Percentiles rank a stretch among this genome's conserved stretches.
phyloP scores from a whole-genome alignment of 2,888 invertebrate genomes.

The Drosophila austrosaltans region DNA sequence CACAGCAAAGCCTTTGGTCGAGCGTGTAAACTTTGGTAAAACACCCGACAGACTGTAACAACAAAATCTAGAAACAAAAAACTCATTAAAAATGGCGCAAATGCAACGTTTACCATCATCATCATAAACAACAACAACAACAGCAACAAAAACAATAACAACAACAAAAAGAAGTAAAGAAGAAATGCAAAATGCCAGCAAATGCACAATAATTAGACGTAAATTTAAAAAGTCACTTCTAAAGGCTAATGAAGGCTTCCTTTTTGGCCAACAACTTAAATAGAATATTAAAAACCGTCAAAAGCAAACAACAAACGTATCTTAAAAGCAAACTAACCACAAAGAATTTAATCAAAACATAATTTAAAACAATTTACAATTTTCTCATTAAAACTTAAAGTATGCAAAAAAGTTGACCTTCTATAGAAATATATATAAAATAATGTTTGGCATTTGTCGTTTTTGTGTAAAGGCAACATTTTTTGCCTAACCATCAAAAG shows the following conservation, averaged over 20 bases:
- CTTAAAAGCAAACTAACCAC: too few relatives aligned
- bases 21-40: slow-evolving; percentile 59
- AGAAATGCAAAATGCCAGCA: slow-evolving; percentile 42
- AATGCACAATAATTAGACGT: slow-evolving; percentile 71
- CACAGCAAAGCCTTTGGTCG: slow-evolving; percentile 44
- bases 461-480: too few relatives aligned
- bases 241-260: slow-evolving; percentile 46
- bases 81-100: slow-evolving; percentile 72
- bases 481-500: too few relatives aligned
- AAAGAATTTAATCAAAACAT: too few relatives aligned
- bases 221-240: slow-evolving; percentile 58
- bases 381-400: too few relatives aligned
- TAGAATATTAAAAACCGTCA: slow-evolving; percentile 14
- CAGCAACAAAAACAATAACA: not conserved
- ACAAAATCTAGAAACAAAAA: slow-evolving; percentile 46
- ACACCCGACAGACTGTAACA: slow-evolving; percentile 46
- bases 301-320: not conserved
- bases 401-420: too few relatives aligned
- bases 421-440: too few relatives aligned
- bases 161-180: not conserved
- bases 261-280: slow-evolving; percentile 33
- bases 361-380: too few relatives aligned
- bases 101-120: slow-evolving; percentile 59
- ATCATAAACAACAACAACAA: slow-evolving; percentile 26
- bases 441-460: too few relatives aligned